A percentile compares a stretch with the other conserved stretches of the same genome.
Conservation (phyloP, 2,888 invertebrate species). For the Clusia tigrina region DNA sequence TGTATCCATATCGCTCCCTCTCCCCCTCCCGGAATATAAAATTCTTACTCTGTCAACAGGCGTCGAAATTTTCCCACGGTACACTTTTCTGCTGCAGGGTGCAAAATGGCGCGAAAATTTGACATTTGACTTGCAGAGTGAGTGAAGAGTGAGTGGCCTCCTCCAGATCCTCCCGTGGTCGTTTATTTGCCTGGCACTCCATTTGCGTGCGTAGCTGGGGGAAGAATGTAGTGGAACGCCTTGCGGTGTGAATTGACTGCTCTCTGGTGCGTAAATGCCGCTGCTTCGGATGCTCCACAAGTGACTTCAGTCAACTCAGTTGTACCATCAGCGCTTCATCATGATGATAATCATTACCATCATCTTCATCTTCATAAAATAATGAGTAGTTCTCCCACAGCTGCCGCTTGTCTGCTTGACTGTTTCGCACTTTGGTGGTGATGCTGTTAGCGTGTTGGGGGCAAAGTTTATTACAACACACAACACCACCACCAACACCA, state of each 20-base stretch:
- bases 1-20: no score
- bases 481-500: not conserved
- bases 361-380: not conserved
- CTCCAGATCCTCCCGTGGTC: no score
- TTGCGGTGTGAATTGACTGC: not conserved
- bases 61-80: constrained; percentile 1
- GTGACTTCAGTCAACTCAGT: not conserved
- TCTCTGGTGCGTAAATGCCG: not conserved
- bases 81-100: not conserved
- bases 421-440: not conserved
- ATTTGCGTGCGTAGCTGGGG: not conserved
- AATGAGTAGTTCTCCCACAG: constrained; percentile 9
- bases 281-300: not conserved
- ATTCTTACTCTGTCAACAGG: no score
- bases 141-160: not conserved
- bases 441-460: not conserved
- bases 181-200: no score
- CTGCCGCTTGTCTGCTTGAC: not conserved
- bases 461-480: not conserved
- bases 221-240: not conserved
- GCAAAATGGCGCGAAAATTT: not conserved
- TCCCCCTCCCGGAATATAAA: no score
- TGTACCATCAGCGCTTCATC: not conserved
- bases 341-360: no score
- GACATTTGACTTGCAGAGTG: not conserved